A percentile compares a stretch with the other conserved stretches of the same genome.
Conservation (phyloP, 2,797 vertebrate genomes). For the Danio kyathit region DNA sequence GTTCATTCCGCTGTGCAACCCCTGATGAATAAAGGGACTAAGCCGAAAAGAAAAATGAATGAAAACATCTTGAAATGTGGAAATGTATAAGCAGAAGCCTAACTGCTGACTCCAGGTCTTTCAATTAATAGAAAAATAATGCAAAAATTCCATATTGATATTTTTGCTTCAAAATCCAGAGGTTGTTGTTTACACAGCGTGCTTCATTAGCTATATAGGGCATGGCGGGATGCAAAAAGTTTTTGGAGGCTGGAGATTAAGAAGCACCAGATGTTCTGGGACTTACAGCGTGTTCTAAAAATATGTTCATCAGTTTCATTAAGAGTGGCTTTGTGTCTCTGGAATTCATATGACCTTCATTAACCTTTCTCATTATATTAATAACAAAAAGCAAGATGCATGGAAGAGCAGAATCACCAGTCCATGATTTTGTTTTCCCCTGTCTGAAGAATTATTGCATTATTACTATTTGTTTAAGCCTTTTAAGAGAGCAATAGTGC, state of each 20-base stretch:
- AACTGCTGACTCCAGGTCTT: too few species aligned
- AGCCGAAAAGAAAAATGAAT: too few species aligned
- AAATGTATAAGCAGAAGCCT: too few species aligned
- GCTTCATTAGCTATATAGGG: constrained; percentile 2
- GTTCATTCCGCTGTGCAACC: too few species aligned
- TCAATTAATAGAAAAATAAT: not conserved
- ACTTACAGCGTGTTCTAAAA: constrained; percentile 49
- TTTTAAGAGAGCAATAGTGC: not conserved
- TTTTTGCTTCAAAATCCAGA: not conserved
- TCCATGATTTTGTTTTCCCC: not conserved
- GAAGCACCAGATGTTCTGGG: constrained; percentile 41
- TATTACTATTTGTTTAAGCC: not conserved
- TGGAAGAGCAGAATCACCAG: constrained; percentile 34
- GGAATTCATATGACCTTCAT: constrained; percentile 58
- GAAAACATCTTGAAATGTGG: too few species aligned
- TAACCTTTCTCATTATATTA: constrained; percentile 63
- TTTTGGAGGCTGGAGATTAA: constrained; percentile 7
- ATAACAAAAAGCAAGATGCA: constrained; percentile 60
- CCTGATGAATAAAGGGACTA: too few species aligned
- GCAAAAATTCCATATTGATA: not conserved
- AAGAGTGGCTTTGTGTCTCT: constrained; percentile 34
- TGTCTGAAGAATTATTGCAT: not conserved
- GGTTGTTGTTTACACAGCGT: not conserved
- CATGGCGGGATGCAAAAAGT: not conserved
- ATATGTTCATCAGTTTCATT: constrained; percentile 45